Evolutionary conservation across 2,797 vertebrate species (phyloP).

Genomic region (Myotis pilosus): DNA sequence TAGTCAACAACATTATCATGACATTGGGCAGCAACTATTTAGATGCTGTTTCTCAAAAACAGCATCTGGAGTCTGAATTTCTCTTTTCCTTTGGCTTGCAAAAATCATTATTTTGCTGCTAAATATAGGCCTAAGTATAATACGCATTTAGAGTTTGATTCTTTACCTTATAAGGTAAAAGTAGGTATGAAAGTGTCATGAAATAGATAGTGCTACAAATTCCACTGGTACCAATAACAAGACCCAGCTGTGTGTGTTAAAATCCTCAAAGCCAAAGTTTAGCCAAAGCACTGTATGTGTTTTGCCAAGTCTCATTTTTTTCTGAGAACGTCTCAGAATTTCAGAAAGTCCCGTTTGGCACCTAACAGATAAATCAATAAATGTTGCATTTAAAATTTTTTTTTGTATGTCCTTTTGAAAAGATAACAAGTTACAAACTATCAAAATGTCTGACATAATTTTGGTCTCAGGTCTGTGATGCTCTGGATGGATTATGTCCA

Average conservation of each 20-base stretch:
- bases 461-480: background rate
- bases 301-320: slow-evolving; percentile 49
- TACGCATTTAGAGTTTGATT: slow-evolving; percentile 51
- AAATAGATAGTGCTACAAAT: slow-evolving; percentile 71
- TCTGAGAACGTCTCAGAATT: slow-evolving; percentile 53
- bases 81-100: slow-evolving; percentile 66
- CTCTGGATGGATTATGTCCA: background rate
- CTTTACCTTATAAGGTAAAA: slow-evolving; percentile 76
- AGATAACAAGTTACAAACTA: background rate
- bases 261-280: slow-evolving; percentile 12
- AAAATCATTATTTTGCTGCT: slow-evolving; percentile 62
- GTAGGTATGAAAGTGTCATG: slow-evolving; percentile 54
- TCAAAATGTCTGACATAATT: slow-evolving; percentile 1
- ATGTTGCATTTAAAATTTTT: background rate
- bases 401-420: slow-evolving; percentile 32
- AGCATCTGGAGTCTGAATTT: slow-evolving; percentile 74
- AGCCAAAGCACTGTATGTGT: background rate
- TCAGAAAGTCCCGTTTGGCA: slow-evolving; percentile 46
- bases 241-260: slow-evolving; percentile 46
- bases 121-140: slow-evolving; percentile 72
- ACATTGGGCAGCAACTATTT: slow-evolving; percentile 57
- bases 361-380: slow-evolving; percentile 35
- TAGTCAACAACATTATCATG: slow-evolving; percentile 58
- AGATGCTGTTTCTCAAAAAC: slow-evolving; percentile 72
- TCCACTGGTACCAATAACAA: slow-evolving; percentile 62